Conservation (phyloP, 2,888 invertebrate genomes). For the Ariolimax columbianus region DNA sequence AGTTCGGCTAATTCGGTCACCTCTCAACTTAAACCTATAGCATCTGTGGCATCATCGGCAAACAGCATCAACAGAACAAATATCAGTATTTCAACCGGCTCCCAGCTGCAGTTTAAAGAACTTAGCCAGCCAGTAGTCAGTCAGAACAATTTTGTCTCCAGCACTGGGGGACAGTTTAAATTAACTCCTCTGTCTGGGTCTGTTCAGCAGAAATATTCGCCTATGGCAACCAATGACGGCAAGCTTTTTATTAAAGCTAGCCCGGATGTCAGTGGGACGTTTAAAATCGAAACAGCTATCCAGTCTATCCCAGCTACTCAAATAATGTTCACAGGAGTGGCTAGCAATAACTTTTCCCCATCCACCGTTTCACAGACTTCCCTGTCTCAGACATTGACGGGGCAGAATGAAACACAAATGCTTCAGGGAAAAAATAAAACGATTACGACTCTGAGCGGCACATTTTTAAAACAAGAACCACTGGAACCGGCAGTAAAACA, state of each 20-base stretch:
- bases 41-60: neutral
- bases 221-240: neutral
- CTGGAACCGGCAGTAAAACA: slow-evolving; percentile 31
- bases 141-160: neutral
- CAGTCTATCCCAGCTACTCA: slow-evolving; percentile 10
- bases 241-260: slow-evolving; percentile 34
- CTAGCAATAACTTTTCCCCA: neutral
- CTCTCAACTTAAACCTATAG: slow-evolving; percentile 20
- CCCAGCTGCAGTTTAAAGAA: slow-evolving; percentile 11
- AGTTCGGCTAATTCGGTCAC: slow-evolving; percentile 18
- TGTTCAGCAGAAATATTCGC: neutral
- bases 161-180: neutral
- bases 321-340: neutral
- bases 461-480: slow-evolving; percentile 48
- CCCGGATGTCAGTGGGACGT: neutral
- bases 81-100: slow-evolving; percentile 13
- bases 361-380: neutral
- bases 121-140: neutral
- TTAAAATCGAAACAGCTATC: slow-evolving; percentile 22
- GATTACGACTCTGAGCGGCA: slow-evolving; percentile 43
- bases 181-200: slow-evolving; percentile 4
- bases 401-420: neutral
- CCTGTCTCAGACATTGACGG: neutral
- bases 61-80: neutral
- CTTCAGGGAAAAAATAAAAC: slow-evolving; percentile 40